A percentile compares a stretch with the other conserved stretches of the same genome.
Conservation (phyloP, 2,113 vertebrate genomes). For the Sporophila hypoxantha region DNA sequence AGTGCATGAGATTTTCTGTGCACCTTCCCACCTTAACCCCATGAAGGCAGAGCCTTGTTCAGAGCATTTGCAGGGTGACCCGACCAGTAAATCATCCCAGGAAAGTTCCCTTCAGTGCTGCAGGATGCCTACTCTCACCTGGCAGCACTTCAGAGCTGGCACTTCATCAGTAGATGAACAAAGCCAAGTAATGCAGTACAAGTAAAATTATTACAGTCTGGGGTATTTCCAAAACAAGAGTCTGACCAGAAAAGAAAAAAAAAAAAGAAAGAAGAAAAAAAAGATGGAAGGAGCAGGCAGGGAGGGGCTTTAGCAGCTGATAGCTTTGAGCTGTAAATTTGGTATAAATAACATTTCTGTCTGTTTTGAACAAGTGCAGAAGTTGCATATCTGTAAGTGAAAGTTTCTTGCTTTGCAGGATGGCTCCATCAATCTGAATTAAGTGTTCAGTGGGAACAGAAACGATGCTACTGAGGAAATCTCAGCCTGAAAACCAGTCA, state of each 20-base stretch:
- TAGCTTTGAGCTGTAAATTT: constrained; percentile 15
- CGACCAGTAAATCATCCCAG: not conserved
- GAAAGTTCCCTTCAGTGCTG: not conserved
- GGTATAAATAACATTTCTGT: constrained; percentile 1
- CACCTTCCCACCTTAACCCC: not conserved
- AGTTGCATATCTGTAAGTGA: not conserved
- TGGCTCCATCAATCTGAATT: not conserved
- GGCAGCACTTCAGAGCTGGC: constrained; percentile 41
- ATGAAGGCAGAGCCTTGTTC: not conserved
- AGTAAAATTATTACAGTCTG: constrained; percentile 22
- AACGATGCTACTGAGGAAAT: not conserved
- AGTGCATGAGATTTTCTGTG: not conserved
- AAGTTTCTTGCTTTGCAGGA: constrained; percentile 8
- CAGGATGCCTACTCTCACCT: constrained; percentile 30
- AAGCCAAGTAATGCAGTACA: constrained; percentile 29
- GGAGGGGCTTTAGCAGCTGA: not conserved
- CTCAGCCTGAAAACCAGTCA: not conserved
- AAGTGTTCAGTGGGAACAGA: not conserved
- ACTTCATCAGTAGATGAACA: constrained; percentile 38
- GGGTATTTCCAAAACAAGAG: constrained; percentile 37
- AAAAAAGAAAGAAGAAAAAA: not conserved
- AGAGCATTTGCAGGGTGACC: not conserved
- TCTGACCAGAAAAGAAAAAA: not conserved
- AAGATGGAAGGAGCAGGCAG: not conserved
- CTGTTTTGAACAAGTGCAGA: not conserved